These are phyloP conservation scores for Zaprionus lachaisei DNA, from an alignment of 1,140 invertebrate genomes.

Conservation along the genomic window DNA sequence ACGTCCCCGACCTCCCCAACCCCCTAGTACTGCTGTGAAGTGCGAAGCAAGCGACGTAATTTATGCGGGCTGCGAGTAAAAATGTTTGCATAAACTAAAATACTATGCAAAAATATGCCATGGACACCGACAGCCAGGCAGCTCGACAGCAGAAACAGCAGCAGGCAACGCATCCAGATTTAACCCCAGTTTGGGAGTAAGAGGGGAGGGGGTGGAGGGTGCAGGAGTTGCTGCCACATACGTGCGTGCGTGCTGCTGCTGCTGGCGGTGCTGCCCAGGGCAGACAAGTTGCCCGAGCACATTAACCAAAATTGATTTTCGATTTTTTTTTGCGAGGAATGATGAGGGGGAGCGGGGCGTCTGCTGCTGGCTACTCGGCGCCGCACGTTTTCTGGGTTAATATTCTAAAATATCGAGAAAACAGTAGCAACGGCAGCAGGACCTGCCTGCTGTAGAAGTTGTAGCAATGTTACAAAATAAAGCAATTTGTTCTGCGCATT, in stretches of 20 bases:
- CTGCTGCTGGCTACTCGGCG: constrained; percentile 10
- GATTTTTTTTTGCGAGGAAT: constrained; percentile 43
- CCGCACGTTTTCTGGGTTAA: constrained; percentile 46
- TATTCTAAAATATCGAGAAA: constrained; percentile 59
- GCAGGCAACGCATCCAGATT: constrained; percentile 24
- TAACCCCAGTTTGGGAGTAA: neutral
- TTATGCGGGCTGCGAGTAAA: constrained; percentile 49
- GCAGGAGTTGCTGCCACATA: neutral
- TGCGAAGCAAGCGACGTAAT: constrained; percentile 43
- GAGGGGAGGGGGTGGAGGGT: too few species aligned
- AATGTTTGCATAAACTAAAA: constrained; percentile 58
- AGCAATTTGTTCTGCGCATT: constrained; percentile 77
- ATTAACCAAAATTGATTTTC: constrained; percentile 82
- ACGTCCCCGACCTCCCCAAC: too few species aligned
- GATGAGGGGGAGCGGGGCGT: neutral
- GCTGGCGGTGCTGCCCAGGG: constrained; percentile 8
- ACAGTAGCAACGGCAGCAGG: constrained; percentile 23
- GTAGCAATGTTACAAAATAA: constrained; percentile 69
- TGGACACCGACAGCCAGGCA: constrained; percentile 18
- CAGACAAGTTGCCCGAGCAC: constrained; percentile 54
- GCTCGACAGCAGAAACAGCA: neutral
- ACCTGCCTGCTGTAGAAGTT: constrained; percentile 12
- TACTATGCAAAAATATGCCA: constrained; percentile 55
- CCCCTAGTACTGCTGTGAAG: constrained; percentile 13
- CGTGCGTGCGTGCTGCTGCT: constrained; percentile 38